phyloP scores from a whole-genome alignment of 2,888 invertebrate genomes.

The Anagyrus pseudococci region DNA sequence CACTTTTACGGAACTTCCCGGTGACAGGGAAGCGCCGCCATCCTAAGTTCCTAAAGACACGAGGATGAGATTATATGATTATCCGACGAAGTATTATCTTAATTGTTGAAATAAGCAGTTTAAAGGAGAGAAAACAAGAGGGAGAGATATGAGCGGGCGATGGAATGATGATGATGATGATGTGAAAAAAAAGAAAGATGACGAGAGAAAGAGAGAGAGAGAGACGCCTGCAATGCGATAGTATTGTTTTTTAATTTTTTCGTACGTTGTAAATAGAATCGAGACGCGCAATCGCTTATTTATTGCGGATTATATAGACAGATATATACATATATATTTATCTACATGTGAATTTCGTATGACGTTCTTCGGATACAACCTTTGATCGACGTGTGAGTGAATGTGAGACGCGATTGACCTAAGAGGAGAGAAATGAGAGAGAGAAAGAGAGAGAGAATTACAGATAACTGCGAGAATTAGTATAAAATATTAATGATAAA shows the following conservation, averaged over 20 bases:
- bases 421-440: not conserved
- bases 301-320: slow-evolving; percentile 53
- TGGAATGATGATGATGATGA: no score
- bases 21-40: slow-evolving; percentile 47
- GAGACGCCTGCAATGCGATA: slow-evolving; percentile 44
- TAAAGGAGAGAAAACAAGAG: not conserved
- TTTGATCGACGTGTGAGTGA: slow-evolving; percentile 42
- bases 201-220: slow-evolving; percentile 24
- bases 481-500: no score
- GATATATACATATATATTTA: slow-evolving; percentile 51
- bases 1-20: slow-evolving; percentile 50
- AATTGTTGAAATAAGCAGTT: slow-evolving; percentile 42
- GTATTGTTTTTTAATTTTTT: slow-evolving; percentile 51
- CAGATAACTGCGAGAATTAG: slow-evolving; percentile 16
- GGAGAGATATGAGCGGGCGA: no score
- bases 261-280: slow-evolving; percentile 53
- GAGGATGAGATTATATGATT: slow-evolving; percentile 49
- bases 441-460: slow-evolving; percentile 15
- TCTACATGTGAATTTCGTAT: slow-evolving; percentile 54
- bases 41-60: slow-evolving; percentile 58
- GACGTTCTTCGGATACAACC: slow-evolving; percentile 56
- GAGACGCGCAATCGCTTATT: slow-evolving; percentile 55
- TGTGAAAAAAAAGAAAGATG: no score
- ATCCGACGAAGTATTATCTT: slow-evolving; percentile 49
- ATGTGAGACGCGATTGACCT: slow-evolving; percentile 19